Base-by-base conservation (phyloP, 2,797 vertebrate species). In the Coregonus ussuriensis region DNA sequence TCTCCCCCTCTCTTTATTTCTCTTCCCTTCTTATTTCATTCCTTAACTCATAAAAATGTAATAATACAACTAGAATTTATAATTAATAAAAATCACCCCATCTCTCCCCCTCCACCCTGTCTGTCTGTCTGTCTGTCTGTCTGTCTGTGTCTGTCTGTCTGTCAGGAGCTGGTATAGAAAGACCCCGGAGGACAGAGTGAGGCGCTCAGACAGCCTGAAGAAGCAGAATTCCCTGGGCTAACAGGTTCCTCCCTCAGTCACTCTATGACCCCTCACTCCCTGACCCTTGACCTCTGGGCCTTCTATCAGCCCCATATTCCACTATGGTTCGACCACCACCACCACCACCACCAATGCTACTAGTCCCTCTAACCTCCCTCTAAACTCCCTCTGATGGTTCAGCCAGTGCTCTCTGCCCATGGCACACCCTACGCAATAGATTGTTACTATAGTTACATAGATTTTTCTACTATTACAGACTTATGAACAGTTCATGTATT, bases 101-200 rank as follows among this genome's bases (percentile, higher is more conserved):
- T 9, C 56, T 59, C n/a, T 62, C 14, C n/a, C n/a, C 7, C 4
- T 14, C 0, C 1, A 2, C 31, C 0, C 31, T 33, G 31, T 29
- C 37, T 11, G 14, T 4, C 18, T 72, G 41, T 74, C 4, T 52
- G 54, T 74, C 0, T 74, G 18, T 33, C 31, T 33, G 31, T 29
- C 37, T 11, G 14, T 4, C 18, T 72, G 41, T 37, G 47, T 74
- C 0, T 74, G 15, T 33, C 31, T 52, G 54, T 74, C 0, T 74
- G 18, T 31, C 92, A 98, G 97, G 95, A 98, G 97, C 88, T 96
- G 97, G 92, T 96, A 95, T 92, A 95, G 93, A 92, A 98, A 97
- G 87, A 96, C 96, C 80, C 95, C 96, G 25, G 91, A 92, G 80
- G 92, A 93, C 51, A 86, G 91, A 77, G 81, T 92, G 74, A 92